phyloP scores from a whole-genome alignment of 2,888 invertebrate genomes.

The Hirtodrosophila trivittata region DNA sequence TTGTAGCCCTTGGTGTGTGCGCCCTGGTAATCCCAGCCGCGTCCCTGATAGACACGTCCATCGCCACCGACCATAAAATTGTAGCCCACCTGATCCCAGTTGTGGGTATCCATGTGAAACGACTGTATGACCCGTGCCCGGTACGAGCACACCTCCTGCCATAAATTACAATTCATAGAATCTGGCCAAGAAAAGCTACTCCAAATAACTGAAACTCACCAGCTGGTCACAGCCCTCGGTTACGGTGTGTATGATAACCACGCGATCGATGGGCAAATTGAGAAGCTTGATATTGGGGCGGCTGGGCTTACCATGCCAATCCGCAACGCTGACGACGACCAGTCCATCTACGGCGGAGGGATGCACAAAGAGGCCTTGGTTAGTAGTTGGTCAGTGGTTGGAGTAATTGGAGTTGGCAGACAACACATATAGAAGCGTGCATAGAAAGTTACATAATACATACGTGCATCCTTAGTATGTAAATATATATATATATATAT shows the following conservation, averaged over 20 bases:
- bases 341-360: slow-evolving; percentile 79
- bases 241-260: slow-evolving; percentile 88
- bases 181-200: too few relatives aligned
- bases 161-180: slow-evolving; percentile 1
- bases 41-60: slow-evolving; percentile 89
- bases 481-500: slow-evolving; percentile 3
- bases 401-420: background rate
- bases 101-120: slow-evolving; percentile 87
- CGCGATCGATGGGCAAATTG: slow-evolving; percentile 85
- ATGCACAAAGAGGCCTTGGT: slow-evolving; percentile 40
- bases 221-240: slow-evolving; percentile 86
- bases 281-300: slow-evolving; percentile 79
- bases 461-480: slow-evolving; percentile 24
- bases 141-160: slow-evolving; percentile 86
- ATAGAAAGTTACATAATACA: slow-evolving; percentile 13
- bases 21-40: slow-evolving; percentile 90
- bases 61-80: slow-evolving; percentile 92
- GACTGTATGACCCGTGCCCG: slow-evolving; percentile 85
- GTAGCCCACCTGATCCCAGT: slow-evolving; percentile 89
- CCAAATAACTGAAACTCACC: slow-evolving; percentile 77
- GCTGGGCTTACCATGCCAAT: slow-evolving; percentile 89
- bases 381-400: slow-evolving; percentile 32
- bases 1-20: slow-evolving; percentile 89
- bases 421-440: slow-evolving; percentile 36
- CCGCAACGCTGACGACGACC: slow-evolving; percentile 85